phyloP scores from a whole-genome alignment of 2,113 vertebrate genomes.

The Pavo muticus region DNA sequence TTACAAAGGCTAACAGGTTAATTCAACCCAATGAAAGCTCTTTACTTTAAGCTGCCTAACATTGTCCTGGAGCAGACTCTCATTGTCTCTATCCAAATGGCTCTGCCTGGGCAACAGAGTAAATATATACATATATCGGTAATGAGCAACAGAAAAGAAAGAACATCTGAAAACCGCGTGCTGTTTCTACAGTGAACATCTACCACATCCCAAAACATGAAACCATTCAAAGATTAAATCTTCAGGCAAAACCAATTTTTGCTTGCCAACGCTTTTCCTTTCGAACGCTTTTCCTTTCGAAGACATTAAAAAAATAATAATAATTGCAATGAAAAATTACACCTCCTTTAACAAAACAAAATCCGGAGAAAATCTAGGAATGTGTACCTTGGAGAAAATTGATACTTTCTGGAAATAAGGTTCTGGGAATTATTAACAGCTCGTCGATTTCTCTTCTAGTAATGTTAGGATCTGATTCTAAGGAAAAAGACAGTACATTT shows the following conservation, averaged over 20 bases:
- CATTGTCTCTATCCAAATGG: not conserved
- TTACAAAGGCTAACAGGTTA: not conserved
- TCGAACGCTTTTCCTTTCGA: constrained; percentile 31
- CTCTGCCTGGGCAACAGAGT: not conserved
- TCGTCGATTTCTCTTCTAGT: not conserved
- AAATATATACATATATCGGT: not conserved
- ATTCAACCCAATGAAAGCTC: constrained; percentile 44
- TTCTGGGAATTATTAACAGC: constrained; percentile 21
- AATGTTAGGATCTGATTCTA: not conserved
- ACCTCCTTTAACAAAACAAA: constrained; percentile 1
- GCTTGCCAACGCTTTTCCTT: not conserved
- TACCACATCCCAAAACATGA: constrained; percentile 53
- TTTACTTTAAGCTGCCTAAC: constrained; percentile 37
- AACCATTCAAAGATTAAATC: constrained; percentile 29
- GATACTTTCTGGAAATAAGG: not conserved
- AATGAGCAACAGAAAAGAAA: constrained; percentile 41
- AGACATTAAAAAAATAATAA: not conserved
- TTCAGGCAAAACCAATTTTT: constrained; percentile 43
- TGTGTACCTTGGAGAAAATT: not conserved
- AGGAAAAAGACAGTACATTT: not conserved
- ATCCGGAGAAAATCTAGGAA: not conserved
- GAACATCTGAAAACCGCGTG: constrained; percentile 32
- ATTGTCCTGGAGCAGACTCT: not conserved
- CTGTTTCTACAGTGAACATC: constrained; percentile 7
- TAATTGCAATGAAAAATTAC: constrained; percentile 2